Base-by-base conservation (phyloP, 53 echinoderm and acorn worm genomes). In the Echinometra lucunter region DNA sequence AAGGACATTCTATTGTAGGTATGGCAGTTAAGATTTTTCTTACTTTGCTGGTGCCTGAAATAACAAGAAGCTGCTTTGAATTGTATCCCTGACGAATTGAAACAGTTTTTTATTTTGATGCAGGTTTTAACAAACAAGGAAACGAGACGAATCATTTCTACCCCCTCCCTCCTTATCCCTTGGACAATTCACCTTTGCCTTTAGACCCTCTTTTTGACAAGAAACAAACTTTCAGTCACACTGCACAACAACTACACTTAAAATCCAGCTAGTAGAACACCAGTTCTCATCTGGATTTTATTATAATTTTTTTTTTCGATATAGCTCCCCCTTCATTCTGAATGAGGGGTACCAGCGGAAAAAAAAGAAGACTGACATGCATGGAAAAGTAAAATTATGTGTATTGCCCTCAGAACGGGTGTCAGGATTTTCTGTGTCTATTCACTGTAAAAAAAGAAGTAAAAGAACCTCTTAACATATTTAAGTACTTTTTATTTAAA, bases 81-180 rank as follows among this genome's bases (percentile, higher is more conserved):
- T 63, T 63, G 5, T 63, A 25, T 63, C 63, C 63, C 27, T 47
- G 45, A 16, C 10, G 85, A 47, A 45, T 27, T 42, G 85, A 44
- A 83, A 83, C 85, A 83, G 44, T 83, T 83, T 53, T 82, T 83
- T 21, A 27, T 44, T 18, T 83, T 83, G 45, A 28, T 83, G 44
- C 25, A 44, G 44, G 45, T n/a, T 44, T 83, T 27, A 44, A 28
- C 21, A 83, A 45, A 42, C 16, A 44, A 45, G 44, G 45, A 25
- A 28, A 45, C 44, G 35, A 35, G 7, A 32, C 35, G 72, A 12
- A 35, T 10, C 32, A 23, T 63, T 25, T 63, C 72, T 72, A 12
- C 35, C 30, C 72, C 69, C 53, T 13, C 13, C 70, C 72, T 32
- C 16, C 11, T 6, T 16, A 72, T 35, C 72, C 72, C 72, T 12